Evolutionary conservation across 2,797 vertebrate genomes (phyloP), one percentile per base, ranked within the genome.

Genomic region (Coendou prehensilis): DNA sequence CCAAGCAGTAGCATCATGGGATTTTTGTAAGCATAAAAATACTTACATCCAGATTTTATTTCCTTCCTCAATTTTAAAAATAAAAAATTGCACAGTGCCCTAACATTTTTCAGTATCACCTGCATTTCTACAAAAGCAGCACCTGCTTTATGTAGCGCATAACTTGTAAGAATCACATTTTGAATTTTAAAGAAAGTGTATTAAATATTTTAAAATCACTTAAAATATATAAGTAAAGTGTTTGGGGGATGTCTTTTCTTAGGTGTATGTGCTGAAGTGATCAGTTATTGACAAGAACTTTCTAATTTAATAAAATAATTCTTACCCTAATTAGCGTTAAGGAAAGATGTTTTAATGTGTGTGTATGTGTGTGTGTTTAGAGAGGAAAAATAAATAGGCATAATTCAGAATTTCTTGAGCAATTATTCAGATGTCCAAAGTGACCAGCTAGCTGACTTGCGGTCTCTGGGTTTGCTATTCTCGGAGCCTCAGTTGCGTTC

Each of bases 1-100:
- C 97, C 98, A 98, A 98, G 98, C 97, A 83, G 88, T 97, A 98
- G 91, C 59, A 96, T 82, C 87, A 52, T 81, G 50, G 45, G 1
- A 17, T 80, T 47, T 93, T 97, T 97, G 93, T 97, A 85, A 94
- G 97, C 97, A 97, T 97, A 97, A 98, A 98, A 98, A 52, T 71
- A 97, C 97, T 94, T 97, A 90, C 97, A 94, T 89, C 61, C 71
- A 97, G 94, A 98, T 98, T 89, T 96, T 98, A 97, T 98, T 97
- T 97, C 97, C 97, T 97, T 98, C 98, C 76, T 98, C 96, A 87
- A 76, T 97, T 98, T 98, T 96, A 97, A 98, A 98, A 99, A 98
- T 98, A 98, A 98, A 98, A 98, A 96, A 95, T 95, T 96, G 95
- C 97, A 96, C 95, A 97, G 94, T 97, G 96, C 96, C 96, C 20